Evolutionary conservation across 2,888 invertebrate genomes (phyloP), one percentile per base, ranked within the genome.

Genomic region (Hipparchia semele): DNA sequence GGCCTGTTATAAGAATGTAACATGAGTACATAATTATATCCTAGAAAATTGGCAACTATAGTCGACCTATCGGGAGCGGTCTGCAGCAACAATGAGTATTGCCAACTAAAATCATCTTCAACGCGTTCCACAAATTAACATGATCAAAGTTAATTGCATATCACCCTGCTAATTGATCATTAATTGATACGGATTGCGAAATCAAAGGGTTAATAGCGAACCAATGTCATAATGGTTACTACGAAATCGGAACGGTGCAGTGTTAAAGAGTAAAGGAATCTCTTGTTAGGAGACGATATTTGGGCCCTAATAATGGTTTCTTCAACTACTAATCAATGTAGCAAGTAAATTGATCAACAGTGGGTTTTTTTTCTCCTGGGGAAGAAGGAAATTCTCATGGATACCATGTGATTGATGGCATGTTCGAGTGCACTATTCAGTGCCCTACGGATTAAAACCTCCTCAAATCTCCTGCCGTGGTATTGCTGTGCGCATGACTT

Each of bases 141-240:
- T 53, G 54, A 67, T 56, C 23, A 53, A 13, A 56, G 66, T 66
- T 65, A 54, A 67, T 51, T 64, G 51, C 0, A 10, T 67, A 56
- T 58, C 7, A 58, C 23, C 13, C 5, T 39, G 58, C 68, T 68
- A 68, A 68, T 68, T 68, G n/a, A 46, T 60, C 58, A 68, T 68
- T 68, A 60, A 65, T 59, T 12, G 13, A 12, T 23, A 68, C 56
- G 6, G 68, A 51, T 68, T 68, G 68, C 68, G 33, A 59, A 68
- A 68, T 10, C 12, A 60, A 68, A 68, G 68, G 68, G 68, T 68
- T 75, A 75, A 73, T 66, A 67, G 66, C 51, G 51, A 58, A 39
- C 66, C 73, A 75, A 75, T 73, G 75, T 73, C 75, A 62, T 70
- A 39, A 49, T 62, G 2, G 65, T 65, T 59, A 58, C 56, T 58